phyloP scores from a whole-genome alignment of 2,797 vertebrate species.

The Lepus oiostolus region DNA sequence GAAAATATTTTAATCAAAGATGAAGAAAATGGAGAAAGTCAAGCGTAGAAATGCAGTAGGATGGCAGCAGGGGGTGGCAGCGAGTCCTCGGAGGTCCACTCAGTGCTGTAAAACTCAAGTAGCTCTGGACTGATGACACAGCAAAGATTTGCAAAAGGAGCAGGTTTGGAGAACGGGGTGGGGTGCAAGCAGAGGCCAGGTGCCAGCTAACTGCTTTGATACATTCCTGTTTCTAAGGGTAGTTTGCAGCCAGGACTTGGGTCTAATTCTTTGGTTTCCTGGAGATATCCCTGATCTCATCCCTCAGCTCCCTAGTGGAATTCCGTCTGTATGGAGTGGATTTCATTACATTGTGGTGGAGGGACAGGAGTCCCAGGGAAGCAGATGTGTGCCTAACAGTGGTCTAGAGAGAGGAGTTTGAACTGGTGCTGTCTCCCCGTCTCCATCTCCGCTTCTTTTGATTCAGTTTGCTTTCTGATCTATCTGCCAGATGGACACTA shows the following conservation, averaged over 20 bases:
- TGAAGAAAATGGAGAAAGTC: slow-evolving; percentile 38
- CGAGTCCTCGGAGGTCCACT: background rate
- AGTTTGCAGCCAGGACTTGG: background rate
- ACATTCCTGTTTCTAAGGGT: background rate
- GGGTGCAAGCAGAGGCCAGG: background rate
- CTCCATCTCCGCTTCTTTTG: background rate
- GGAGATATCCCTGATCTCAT: background rate
- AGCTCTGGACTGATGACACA: background rate
- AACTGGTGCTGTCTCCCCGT: background rate
- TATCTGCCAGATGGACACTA: background rate
- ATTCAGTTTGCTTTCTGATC: slow-evolving; percentile 31
- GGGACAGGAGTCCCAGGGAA: background rate
- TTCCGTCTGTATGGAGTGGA: background rate
- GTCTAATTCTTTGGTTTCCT: slow-evolving; percentile 30
- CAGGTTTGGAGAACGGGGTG: background rate
- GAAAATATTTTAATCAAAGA: slow-evolving; percentile 52
- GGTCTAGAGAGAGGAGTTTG: background rate
- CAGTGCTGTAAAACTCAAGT: background rate
- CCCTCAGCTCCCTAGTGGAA: background rate
- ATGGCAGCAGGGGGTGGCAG: background rate
- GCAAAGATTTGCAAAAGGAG: background rate
- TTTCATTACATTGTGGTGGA: too few species aligned
- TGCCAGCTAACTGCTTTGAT: background rate
- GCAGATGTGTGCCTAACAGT: background rate
- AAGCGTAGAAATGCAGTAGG: background rate